Conservation (phyloP, 2,113 vertebrate genomes). For the Xiphorhynchus elegans region DNA sequence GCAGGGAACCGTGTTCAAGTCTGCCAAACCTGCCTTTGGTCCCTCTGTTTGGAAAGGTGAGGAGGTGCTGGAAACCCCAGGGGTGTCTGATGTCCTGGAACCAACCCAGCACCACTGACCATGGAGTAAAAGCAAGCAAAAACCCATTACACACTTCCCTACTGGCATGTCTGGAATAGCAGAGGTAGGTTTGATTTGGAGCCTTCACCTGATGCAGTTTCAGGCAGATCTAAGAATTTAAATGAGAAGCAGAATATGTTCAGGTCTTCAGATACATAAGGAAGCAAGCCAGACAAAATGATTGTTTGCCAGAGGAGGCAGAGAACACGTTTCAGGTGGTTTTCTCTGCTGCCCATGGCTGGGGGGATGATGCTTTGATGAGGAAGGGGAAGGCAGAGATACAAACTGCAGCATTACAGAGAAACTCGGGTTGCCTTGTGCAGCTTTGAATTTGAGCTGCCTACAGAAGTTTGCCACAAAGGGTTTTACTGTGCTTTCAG, state of each 20-base stretch:
- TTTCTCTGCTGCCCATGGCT: not conserved
- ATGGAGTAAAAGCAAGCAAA: not conserved
- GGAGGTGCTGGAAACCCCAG: not conserved
- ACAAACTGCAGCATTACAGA: not conserved
- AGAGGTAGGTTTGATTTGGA: not conserved
- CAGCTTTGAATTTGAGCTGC: not conserved
- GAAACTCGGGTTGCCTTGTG: not conserved
- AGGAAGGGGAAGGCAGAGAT: not conserved
- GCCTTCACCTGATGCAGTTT: not conserved
- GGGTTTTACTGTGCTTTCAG: conserved; percentile 9
- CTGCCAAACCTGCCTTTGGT: not conserved
- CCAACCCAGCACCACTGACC: not conserved
- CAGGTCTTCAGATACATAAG: not conserved
- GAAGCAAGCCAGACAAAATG: not conserved
- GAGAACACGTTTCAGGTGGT: not conserved
- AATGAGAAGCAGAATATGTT: not conserved
- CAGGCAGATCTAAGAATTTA: not conserved
- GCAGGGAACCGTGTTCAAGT: not conserved
- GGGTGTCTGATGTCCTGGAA: not conserved
- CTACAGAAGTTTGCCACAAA: not conserved
- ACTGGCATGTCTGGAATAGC: not conserved
- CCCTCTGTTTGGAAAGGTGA: not conserved
- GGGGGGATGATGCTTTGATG: not conserved
- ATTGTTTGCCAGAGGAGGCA: not conserved
- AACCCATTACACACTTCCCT: not conserved